Base-by-base conservation (phyloP, 23 tunicate genomes). In the Halocynthia roretzi region DNA sequence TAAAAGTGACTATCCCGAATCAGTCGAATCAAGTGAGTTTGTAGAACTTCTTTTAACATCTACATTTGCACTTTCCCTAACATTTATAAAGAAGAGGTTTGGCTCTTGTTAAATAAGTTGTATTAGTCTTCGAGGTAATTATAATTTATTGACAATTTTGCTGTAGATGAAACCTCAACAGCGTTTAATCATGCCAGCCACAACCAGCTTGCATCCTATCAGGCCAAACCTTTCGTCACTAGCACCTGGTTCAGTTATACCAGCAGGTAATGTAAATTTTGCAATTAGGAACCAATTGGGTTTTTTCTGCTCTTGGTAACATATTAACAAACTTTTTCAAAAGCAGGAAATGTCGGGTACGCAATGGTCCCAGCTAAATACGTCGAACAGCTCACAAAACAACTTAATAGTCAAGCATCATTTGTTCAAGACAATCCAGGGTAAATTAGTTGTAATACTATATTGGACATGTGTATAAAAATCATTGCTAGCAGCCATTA, bases 291-390 rank as follows among this genome's bases (percentile, higher is more conserved):
- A n/a, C 17, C 4, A n/a, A 4, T 58, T 14, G 63, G 63, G 63
- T 58, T 15, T 14, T n/a, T 4, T 58, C 63, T 58, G 63, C 63
- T 14, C 15, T 58, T 1, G 17, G 17, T 31, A n/a, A 60, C 17
- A 60, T 57, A 57, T 2, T 14, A 15, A 14, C 4, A 85, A 14
- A 65, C 92, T 61, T 61, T 76, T 7, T 71, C 71, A 48, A 82
- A 76, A 17, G 74, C 88, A 62, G 96, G 96, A 50, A 89, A 83
- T 58, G 76, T 89, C 56, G 85, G 88, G 5, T 89, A 89, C 71
- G 96, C 96, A 14, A 89, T 89, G 96, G 85, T 89, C 6, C 96
- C 96, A 8, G 96, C 96, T 7, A 89, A 89, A 68, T 89, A 89
- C 62, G 96, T 89, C 49, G 96, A 89, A 67, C 85, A 89, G 61